Conservation (phyloP, 2,888 invertebrate species). For the Thereva nobilitata region DNA sequence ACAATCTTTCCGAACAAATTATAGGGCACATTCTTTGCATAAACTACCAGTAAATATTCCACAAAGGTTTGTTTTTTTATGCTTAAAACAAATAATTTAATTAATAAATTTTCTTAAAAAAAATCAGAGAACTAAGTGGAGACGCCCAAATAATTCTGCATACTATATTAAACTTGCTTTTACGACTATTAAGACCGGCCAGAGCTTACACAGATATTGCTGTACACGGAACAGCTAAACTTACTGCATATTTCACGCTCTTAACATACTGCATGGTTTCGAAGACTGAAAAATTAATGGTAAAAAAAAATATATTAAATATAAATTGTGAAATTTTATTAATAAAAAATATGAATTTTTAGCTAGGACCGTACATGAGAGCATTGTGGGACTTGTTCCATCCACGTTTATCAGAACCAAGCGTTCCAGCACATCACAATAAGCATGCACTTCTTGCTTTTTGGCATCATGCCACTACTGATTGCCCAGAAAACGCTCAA, state of each 20-base stretch:
- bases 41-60: conserved; percentile 50
- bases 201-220: conserved; percentile 85
- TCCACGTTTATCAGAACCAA: conserved; percentile 91
- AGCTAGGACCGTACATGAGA: conserved; percentile 91
- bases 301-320: too few species aligned
- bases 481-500: conserved; percentile 91
- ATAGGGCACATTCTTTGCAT: conserved; percentile 64
- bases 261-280: conserved; percentile 90
- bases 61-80: conserved; percentile 50
- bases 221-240: conserved; percentile 86
- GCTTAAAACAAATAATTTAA: not conserved
- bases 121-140: conserved; percentile 57
- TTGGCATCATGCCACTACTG: conserved; percentile 91
- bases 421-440: conserved; percentile 93
- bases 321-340: conserved; percentile 3
- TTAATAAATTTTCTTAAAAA: conserved; percentile 3
- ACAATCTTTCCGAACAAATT: conserved; percentile 86
- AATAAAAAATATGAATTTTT: conserved; percentile 45
- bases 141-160: conserved; percentile 67
- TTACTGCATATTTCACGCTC: conserved; percentile 90
- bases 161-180: conserved; percentile 73
- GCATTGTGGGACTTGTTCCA: conserved; percentile 94
- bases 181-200: conserved; percentile 78
- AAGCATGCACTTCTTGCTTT: conserved; percentile 90
- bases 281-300: conserved; percentile 90